Percentiles rank a stretch among this genome's conserved stretches.
Conservation (phyloP, 2,888 invertebrate genomes). For the Lasioglossum morio region DNA sequence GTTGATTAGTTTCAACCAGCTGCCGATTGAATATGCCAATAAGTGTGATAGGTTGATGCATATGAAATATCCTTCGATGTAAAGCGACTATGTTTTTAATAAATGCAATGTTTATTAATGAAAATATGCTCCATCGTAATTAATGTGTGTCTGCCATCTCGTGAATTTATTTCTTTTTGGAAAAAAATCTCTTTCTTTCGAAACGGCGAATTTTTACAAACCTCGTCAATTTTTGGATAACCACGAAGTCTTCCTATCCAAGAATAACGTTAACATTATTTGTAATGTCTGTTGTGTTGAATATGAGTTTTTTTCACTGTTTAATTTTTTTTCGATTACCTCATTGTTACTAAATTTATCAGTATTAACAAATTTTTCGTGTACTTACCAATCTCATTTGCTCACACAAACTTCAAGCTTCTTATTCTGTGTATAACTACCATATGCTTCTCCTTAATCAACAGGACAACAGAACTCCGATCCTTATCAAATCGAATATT, state of each 20-base stretch:
- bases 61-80: background rate
- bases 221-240: too few species aligned
- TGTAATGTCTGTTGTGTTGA: too few species aligned
- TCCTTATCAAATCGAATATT: background rate
- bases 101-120: background rate
- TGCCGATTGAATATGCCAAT: conserved; percentile 9
- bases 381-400: too few species aligned
- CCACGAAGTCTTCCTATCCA: too few species aligned
- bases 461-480: background rate
- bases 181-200: background rate
- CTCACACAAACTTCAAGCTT: background rate
- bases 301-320: too few species aligned
- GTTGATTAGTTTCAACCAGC: conserved; percentile 4
- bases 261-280: too few species aligned
- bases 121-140: background rate
- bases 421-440: background rate
- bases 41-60: background rate
- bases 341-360: too few species aligned
- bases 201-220: background rate
- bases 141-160: background rate
- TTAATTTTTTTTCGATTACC: too few species aligned
- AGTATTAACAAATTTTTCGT: too few species aligned
- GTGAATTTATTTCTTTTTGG: background rate
- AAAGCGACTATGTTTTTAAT: background rate
- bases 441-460: background rate